Evolutionary conservation across 2,888 invertebrate species (phyloP), one percentile per base, ranked within the genome.

Genomic region (Mechanitis mazaeus): DNA sequence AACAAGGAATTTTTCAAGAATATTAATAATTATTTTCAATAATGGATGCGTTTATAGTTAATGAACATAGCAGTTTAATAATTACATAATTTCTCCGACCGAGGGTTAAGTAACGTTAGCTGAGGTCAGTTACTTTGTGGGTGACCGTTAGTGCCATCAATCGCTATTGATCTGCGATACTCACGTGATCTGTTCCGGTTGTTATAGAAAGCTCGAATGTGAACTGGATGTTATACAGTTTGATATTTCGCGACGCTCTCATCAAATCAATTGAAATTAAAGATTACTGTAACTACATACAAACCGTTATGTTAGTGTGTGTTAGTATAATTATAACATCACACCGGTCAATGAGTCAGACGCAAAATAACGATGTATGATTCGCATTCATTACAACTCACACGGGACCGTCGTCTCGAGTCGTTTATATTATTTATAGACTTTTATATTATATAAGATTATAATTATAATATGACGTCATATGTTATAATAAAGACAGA

Each of bases 21-120:
- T 38, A 7, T 38, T 38, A 38, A 38, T 1, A 2, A 38, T 38
- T 7, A 11, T 42, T 42, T 9, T 3, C 11, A 9, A 42, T 11
- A 42, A 42, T 9, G 3, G 6, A 7, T 31, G 7, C 11, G 31
- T 31, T 50, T 31, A 50, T 50, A 31, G 2, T 50, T 50, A 50
- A 31, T 50, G 50, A 50, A 54, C 47, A 46, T 62, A 64, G 64
- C 64, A 56, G 66, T 57, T 59, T n/a, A 54, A 46, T 58, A 56
- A 61, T 64, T 66, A 64, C 64, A 64, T 64, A 66, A 58, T 57
- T 66, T 66, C 61, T 61, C 62, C 64, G 66, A 64, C 62, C 62
- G 58, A 60, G 59, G 66, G 66, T 66, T 66, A 66, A 66, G 64
- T 66, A 62, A 62, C 66, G 66, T 66, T 66, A 66, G 64, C 64